Evolutionary conservation across 2,888 invertebrate genomes (phyloP), one percentile per base, ranked within the genome.

Genomic region (Cephus runcator): DNA sequence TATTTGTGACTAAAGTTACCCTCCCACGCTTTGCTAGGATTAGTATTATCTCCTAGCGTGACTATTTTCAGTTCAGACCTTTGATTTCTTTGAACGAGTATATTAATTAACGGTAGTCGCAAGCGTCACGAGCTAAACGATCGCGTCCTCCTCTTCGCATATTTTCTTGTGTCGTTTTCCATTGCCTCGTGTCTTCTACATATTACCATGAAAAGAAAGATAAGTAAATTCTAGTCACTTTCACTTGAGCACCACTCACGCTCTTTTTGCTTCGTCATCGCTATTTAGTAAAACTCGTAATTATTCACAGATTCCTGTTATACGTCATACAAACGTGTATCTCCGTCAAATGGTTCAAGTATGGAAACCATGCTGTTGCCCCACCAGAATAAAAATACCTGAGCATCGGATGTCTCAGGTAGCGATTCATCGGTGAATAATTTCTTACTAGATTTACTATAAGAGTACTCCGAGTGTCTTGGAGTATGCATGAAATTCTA

Each of bases 51-150:
- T 73, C 76, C 81, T 79, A 81, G 78, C 77, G 78, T 83, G 79
- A 81, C 83, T 81, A 80, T 78, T 79, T 83, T 79, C 78, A 81
- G 80, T 78, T 83, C 81, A 79, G 80, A 81, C 80, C 83, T 80
- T 82, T 79, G 79, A 80, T 78, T 80, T 71, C 31, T 71, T 71
- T 71, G 71, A 71, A 71, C 71, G 71, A 71, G 71, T 71, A 71
- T 71, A 71, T 71, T 56, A 56, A 56, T 56, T 23, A 3, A 56
- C 56, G 71, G 71, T 71, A 33, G 34, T 71, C 31, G 71, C 31
- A 71, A 31, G 34, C 31, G 71, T 34, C 71, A 71, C 71, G 71
- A 71, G 34, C 12, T 56, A 34, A 71, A 71, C 71, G 71, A 71
- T 71, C 31, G 71, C 31, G 34, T 31, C 34, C 71, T 34, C 33